phyloP scores from a whole-genome alignment of 2,888 invertebrate genomes.

The Hydrotaea diabolus region DNA sequence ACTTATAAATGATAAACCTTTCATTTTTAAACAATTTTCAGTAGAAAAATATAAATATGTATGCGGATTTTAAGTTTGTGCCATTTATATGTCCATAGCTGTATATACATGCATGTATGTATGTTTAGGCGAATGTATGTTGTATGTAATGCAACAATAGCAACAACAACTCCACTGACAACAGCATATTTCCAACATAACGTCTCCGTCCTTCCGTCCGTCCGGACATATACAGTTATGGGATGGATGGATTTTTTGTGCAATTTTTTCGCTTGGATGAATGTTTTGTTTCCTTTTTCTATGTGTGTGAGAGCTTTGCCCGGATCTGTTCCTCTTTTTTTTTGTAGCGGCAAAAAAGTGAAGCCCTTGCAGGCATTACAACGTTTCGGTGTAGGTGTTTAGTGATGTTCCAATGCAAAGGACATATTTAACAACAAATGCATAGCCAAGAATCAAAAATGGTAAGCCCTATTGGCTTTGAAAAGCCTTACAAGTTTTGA shows the following conservation, averaged over 20 bases:
- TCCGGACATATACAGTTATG: constrained; percentile 43
- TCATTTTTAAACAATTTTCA: no score
- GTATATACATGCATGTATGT: not conserved
- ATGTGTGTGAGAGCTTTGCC: constrained; percentile 16
- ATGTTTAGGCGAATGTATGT: not conserved
- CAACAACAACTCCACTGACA: constrained; percentile 18
- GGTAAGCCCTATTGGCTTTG: not conserved
- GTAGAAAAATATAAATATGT: no score
- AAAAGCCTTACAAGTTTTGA: not conserved
- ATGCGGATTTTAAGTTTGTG: no score
- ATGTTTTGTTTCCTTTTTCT: constrained; percentile 43
- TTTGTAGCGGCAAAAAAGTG: constrained; percentile 44
- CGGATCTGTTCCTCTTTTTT: constrained; percentile 43
- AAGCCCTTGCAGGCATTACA: constrained; percentile 62
- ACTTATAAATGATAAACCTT: no score
- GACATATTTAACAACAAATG: not conserved
- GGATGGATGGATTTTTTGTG: constrained; percentile 54
- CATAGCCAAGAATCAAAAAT: not conserved
- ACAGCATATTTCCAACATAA: constrained; percentile 32
- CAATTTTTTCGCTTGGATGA: constrained; percentile 36
- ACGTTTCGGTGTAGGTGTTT: constrained; percentile 62
- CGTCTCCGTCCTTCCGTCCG: not conserved
- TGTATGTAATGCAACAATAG: constrained; percentile 2
- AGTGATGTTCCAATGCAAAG: constrained; percentile 21
- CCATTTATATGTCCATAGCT: no score